phyloP scores from a whole-genome alignment of 2,888 invertebrate species.

The Zygaena filipendulae region DNA sequence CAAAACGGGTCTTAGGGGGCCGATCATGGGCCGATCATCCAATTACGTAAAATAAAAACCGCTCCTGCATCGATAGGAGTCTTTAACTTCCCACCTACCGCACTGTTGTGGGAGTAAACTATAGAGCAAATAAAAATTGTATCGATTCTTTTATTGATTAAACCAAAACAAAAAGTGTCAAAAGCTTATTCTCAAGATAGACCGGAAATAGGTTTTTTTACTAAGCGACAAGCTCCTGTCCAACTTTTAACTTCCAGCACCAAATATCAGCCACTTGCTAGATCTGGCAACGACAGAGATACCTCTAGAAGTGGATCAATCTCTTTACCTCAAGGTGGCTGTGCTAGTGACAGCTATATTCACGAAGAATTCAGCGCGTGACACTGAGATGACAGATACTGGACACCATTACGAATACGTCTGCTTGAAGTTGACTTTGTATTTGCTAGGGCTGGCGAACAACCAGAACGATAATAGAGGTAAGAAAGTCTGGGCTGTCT shows the following conservation, averaged over 20 bases:
- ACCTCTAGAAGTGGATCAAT: constrained; percentile 33
- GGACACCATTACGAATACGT: constrained; percentile 37
- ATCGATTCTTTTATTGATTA: background rate
- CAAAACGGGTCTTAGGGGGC: no score
- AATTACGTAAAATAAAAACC: no score
- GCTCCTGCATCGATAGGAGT: no score
- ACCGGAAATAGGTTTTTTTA: no score
- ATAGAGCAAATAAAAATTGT: no score
- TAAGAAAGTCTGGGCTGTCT: no score
- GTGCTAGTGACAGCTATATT: constrained; percentile 42
- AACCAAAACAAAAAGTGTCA: background rate
- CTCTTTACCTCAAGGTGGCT: constrained; percentile 34
- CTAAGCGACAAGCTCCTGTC: no score
- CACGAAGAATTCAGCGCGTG: constrained; percentile 28
- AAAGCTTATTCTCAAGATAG: background rate
- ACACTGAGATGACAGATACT: constrained; percentile 17
- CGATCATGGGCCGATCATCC: no score
- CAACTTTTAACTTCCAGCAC: constrained; percentile 26
- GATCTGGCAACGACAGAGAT: constrained; percentile 36
- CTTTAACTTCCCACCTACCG: no score
- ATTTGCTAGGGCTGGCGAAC: constrained; percentile 34
- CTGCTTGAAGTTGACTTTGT: constrained; percentile 41
- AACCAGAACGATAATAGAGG: constrained; percentile 46
- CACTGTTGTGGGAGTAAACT: no score
- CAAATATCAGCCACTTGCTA: constrained; percentile 41